Conservation (phyloP, 2,113 vertebrate genomes). For the Phodopus roborovskii region DNA sequence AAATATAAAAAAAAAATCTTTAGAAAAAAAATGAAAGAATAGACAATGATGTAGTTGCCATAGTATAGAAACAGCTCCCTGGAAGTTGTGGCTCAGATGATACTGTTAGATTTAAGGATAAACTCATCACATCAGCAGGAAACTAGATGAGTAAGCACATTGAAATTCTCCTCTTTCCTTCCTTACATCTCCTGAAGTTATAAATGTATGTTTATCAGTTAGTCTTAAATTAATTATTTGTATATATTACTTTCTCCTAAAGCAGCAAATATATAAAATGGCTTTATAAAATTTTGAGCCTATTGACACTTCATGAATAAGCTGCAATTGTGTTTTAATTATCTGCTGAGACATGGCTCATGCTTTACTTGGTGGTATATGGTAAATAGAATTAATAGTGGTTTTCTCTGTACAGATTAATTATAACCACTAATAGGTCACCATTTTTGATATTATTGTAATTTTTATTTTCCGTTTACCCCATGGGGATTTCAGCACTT, state of each 20-base stretch:
- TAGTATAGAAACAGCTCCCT: background rate
- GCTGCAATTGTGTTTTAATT: slow-evolving; percentile 31
- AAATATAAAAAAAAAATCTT: background rate
- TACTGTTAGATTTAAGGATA: background rate
- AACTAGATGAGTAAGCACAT: background rate
- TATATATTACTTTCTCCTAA: background rate
- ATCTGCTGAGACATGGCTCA: slow-evolving; percentile 33
- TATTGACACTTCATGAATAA: background rate
- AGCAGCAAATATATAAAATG: background rate
- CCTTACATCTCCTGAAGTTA: background rate
- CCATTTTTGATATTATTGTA: slow-evolving; percentile 34
- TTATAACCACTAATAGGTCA: slow-evolving; percentile 45
- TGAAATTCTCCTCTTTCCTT: background rate
- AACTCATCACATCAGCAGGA: background rate
- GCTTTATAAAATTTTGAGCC: background rate
- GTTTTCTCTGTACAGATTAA: background rate
- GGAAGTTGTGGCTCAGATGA: background rate
- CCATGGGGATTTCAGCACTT: slow-evolving; percentile 47
- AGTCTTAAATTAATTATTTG: slow-evolving; percentile 32
- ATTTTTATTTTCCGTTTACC: slow-evolving; percentile 45
- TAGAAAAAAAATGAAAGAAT: background rate
- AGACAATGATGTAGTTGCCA: background rate
- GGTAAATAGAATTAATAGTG: slow-evolving; percentile 60
- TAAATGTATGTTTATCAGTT: background rate
- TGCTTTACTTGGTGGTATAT: slow-evolving; percentile 40